Percentiles rank a stretch among this genome's conserved stretches.
These are phyloP conservation scores for Maccullochella peelii DNA, from an alignment of 2,113 vertebrate genomes.

Conservation along the genomic window DNA sequence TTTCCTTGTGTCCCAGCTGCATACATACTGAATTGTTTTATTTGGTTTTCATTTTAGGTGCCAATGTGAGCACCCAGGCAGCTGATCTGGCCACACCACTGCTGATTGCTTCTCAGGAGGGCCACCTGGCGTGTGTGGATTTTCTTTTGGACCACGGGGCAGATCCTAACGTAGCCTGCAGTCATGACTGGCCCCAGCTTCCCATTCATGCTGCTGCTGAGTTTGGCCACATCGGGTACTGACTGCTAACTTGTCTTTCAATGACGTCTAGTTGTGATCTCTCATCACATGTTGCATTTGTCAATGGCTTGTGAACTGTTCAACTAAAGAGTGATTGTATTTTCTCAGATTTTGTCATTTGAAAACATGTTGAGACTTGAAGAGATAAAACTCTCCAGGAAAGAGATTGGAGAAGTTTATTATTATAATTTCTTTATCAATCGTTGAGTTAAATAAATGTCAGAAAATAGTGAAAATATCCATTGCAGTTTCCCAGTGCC, in stretches of 20 bases:
- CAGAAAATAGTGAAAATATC: neutral
- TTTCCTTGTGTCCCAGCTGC: neutral
- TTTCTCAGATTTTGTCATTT: neutral
- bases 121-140: conserved; percentile 88
- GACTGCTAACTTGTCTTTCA: neutral
- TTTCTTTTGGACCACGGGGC: conserved; percentile 87
- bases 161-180: conserved; percentile 90
- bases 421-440: neutral
- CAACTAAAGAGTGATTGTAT: neutral
- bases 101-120: conserved; percentile 95
- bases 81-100: conserved; percentile 92
- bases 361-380: neutral
- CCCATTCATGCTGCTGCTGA: conserved; percentile 94
- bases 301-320: neutral
- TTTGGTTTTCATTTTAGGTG: conserved; percentile 81
- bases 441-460: neutral
- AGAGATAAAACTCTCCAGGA: neutral
- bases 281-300: neutral
- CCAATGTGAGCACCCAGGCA: conserved; percentile 89
- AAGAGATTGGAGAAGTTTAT: neutral
- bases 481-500: too few species aligned
- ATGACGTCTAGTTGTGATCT: neutral
- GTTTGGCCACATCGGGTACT: conserved; percentile 89
- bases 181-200: conserved; percentile 89
- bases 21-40: neutral